Conservation (phyloP, 2,888 invertebrate genomes). For the Tipula helvola region DNA sequence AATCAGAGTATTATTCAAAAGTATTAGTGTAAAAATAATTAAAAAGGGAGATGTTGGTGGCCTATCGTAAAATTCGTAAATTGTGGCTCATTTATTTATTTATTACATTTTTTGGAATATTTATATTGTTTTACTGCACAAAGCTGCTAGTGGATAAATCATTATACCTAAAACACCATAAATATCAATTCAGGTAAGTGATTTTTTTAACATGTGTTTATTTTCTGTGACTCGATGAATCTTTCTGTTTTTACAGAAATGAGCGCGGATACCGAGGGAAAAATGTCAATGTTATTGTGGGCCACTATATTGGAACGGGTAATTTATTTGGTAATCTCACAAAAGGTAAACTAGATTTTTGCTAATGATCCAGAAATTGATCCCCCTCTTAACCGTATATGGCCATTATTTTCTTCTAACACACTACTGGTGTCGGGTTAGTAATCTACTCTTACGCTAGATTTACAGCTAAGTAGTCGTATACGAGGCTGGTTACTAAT, state of each 20-base stretch:
- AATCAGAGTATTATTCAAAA: background rate
- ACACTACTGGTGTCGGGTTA: background rate
- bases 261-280: background rate
- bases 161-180: background rate
- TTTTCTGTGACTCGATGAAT: background rate
- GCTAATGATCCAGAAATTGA: conserved; percentile 18
- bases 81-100: conserved; percentile 33
- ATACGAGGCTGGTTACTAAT: background rate
- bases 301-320: conserved; percentile 75
- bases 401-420: conserved; percentile 9
- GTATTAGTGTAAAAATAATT: background rate
- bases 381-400: conserved; percentile 7
- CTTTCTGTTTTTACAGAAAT: background rate
- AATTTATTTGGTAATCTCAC: conserved; percentile 69
- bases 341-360: conserved; percentile 42
- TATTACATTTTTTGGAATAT: conserved; percentile 34
- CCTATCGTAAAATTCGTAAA: conserved; percentile 30
- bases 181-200: background rate
- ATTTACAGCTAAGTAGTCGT: background rate
- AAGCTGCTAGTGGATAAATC: background rate
- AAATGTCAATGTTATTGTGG: conserved; percentile 55
- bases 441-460: background rate
- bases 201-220: background rate
- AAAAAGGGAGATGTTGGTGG: background rate
- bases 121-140: conserved; percentile 23